phyloP scores from a whole-genome alignment of 2,797 vertebrate species.

The Dicrostonyx torquatus region DNA sequence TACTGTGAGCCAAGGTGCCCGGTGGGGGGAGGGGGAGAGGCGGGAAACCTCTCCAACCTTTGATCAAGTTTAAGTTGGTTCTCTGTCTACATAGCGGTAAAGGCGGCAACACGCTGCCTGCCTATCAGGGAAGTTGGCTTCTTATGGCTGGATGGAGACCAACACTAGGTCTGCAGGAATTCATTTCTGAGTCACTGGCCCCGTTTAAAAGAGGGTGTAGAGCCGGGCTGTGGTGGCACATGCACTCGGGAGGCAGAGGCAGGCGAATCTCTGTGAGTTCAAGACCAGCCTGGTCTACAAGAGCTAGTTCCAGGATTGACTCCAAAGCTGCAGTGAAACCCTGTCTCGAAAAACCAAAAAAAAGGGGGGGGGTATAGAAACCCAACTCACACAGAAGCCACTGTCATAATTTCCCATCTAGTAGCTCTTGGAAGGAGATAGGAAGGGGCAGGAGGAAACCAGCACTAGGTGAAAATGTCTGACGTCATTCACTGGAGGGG shows the following conservation, averaged over 20 bases:
- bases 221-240: too few species aligned
- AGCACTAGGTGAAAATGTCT: neutral
- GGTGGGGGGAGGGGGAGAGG: too few species aligned
- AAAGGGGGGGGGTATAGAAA: too few species aligned
- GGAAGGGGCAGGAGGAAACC: neutral
- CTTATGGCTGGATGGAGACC: neutral
- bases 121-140: too few species aligned
- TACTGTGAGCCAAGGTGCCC: neutral
- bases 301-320: too few species aligned
- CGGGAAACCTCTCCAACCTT: neutral
- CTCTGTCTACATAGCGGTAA: neutral
- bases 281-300: too few species aligned
- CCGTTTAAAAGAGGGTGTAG: neutral
- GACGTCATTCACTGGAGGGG: neutral
- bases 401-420: constrained; percentile 9
- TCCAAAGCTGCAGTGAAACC: too few species aligned
- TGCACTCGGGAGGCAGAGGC: too few species aligned
- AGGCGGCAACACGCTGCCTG: neutral
- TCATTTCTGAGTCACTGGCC: neutral
- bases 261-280: too few species aligned
- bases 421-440: neutral
- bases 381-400: neutral
- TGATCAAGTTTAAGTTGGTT: neutral
- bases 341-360: too few species aligned
- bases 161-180: neutral